Percentiles rank a stretch among this genome's conserved stretches.
Evolutionary conservation across 2,888 invertebrate genomes (phyloP).

Genomic region (Drosophila lacicola): DNA sequence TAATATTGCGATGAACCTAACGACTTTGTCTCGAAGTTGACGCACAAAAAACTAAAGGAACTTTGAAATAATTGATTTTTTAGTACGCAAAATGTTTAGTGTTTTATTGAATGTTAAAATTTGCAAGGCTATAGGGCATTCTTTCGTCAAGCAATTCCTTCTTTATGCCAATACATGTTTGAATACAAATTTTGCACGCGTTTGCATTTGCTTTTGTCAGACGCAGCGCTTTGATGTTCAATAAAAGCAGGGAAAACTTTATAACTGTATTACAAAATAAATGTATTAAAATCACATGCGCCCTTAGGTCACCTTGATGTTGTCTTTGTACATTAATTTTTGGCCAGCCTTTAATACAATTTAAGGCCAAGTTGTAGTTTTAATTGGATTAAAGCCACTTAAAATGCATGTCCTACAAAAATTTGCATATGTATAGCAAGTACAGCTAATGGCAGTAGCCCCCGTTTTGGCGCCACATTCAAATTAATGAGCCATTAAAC

Average conservation of each 20-base stretch:
- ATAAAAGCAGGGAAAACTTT: slow-evolving; percentile 54
- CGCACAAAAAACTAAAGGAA: too few species aligned
- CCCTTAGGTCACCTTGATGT: slow-evolving; percentile 1
- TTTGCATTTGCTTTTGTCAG: slow-evolving; percentile 50
- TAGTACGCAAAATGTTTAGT: too few species aligned
- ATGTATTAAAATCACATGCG: slow-evolving; percentile 40
- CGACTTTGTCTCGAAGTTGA: too few species aligned
- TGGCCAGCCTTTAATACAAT: slow-evolving; percentile 27
- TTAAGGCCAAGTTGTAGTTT: slow-evolving; percentile 32
- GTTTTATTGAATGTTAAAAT: background rate
- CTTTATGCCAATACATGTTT: background rate
- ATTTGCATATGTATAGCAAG: slow-evolving; percentile 63
- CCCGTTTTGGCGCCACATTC: slow-evolving; percentile 58
- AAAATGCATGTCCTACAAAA: slow-evolving; percentile 48
- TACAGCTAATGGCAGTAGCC: slow-evolving; percentile 13
- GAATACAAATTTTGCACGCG: slow-evolving; percentile 25
- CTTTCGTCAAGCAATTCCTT: background rate
- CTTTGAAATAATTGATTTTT: too few species aligned
- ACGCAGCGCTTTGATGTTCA: slow-evolving; percentile 65
- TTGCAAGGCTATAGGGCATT: background rate
- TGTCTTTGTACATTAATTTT: slow-evolving; percentile 6
- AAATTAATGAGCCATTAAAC: slow-evolving; percentile 73
- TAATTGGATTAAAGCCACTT: slow-evolving; percentile 52
- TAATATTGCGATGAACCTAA: too few species aligned
- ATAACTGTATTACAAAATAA: slow-evolving; percentile 52